A percentile compares a stretch with the other conserved stretches of the same genome.
phyloP scores from a whole-genome alignment of 2,888 invertebrate species.

The Pomacea canaliculata region DNA sequence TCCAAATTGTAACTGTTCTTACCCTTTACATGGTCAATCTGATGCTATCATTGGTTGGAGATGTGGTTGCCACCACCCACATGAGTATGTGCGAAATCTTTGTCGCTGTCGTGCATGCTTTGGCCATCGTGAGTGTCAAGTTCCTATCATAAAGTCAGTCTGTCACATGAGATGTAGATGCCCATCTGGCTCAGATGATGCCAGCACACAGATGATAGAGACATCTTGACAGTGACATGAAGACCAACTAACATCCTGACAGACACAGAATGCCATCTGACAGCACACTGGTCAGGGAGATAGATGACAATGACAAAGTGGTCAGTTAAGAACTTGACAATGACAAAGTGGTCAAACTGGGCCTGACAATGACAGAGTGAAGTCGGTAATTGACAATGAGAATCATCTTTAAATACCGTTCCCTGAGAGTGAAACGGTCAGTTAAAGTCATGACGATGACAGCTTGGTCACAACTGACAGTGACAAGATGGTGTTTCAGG shows the following conservation, averaged over 20 bases:
- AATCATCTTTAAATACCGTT: slow-evolving; percentile 22
- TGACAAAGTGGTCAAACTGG: neutral
- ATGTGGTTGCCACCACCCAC: slow-evolving; percentile 32
- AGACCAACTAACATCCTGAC: slow-evolving; percentile 6
- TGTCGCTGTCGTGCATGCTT: slow-evolving; percentile 28
- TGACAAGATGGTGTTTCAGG: slow-evolving; percentile 30
- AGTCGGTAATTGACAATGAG: slow-evolving; percentile 20
- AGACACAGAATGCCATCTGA: neutral
- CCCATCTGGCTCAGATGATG: neutral
- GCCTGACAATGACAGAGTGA: slow-evolving; percentile 15
- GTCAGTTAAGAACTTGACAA: neutral
- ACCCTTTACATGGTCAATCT: slow-evolving; percentile 16
- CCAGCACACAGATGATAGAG: neutral
- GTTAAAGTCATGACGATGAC: slow-evolving; percentile 23
- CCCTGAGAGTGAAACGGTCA: slow-evolving; percentile 38
- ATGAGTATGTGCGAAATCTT: slow-evolving; percentile 5
- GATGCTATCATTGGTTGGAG: slow-evolving; percentile 17
- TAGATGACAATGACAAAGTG: slow-evolving; percentile 33
- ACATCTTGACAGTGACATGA: slow-evolving; percentile 16
- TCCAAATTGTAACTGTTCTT: slow-evolving; percentile 26
- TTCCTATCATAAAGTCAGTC: neutral
- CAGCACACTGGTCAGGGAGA: slow-evolving; percentile 19
- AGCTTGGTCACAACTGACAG: slow-evolving; percentile 26
- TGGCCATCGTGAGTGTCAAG: slow-evolving; percentile 13
- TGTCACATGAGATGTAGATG: slow-evolving; percentile 30